Base-by-base conservation (phyloP, 1,140 invertebrate genomes). In the Steinernema feltiae region DNA sequence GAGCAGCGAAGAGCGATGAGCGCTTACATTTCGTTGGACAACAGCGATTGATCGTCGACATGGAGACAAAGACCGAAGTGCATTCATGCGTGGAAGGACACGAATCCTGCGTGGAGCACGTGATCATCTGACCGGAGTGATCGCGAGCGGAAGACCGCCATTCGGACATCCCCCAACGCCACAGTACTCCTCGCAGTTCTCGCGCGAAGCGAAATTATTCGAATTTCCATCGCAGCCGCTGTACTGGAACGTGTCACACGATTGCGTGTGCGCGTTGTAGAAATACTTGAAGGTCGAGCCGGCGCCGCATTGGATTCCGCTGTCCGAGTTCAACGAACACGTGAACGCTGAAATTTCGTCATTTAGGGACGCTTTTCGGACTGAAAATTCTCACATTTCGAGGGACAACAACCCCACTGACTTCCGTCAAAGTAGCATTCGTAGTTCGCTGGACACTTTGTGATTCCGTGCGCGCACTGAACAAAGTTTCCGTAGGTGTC, bases 151-250 rank as follows among this genome's bases (percentile, higher is more conserved):
- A 69, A 76, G 71, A 24, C 78, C 78, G 17, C 78, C 78, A 74
- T 79, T 78, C 21, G 78, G 78, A 79, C 78, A 79, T 31, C 76
- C 77, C 17, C 78, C 78, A 2, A 79, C 76, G 24, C 71, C 70
- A 32, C 78, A 79, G 29, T 79, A 79, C 21, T 80, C 32, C 32
- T 79, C 78, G 29, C 78, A 79, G 32, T 71, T 48, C 21, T 79
- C 76, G 7, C 76, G 69, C 70, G 53, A 74, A 1, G 78, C 76
- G 41, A 79, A 79, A 35, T 75, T 78, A 71, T 79, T 79, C 0
- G 63, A 71, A 30, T 79, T 79, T 46, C 78, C 78, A 48, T 79
- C 78, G 31, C 78, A 79, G 30, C 78, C 78, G 32, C 74, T 73
- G 70, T 78, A 79, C 32, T 79, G 76, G 77, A 79, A 79, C 1